Conservation (phyloP, 2,888 invertebrate genomes). For the Eretmocerus hayati region DNA sequence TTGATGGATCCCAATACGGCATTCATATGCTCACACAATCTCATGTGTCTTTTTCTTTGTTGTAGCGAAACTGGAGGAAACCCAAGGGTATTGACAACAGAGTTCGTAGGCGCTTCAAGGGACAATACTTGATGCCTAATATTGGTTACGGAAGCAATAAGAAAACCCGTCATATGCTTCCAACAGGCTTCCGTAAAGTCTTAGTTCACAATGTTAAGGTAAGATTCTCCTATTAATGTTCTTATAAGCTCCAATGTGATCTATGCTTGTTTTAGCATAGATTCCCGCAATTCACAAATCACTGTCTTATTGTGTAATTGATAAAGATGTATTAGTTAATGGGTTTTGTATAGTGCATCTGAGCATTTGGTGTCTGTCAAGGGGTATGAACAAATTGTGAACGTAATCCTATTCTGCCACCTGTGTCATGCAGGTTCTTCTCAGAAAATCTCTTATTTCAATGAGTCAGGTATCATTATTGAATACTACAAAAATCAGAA, state of each 20-base stretch:
- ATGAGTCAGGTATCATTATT: too few relatives aligned
- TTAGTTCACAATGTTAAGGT: conserved; percentile 80
- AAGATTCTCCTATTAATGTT: conserved; percentile 30
- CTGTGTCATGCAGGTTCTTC: too few relatives aligned
- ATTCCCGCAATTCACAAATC: not conserved
- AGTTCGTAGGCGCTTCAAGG: conserved; percentile 98
- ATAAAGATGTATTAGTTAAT: not conserved
- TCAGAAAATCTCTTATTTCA: too few relatives aligned
- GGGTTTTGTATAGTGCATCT: too few relatives aligned
- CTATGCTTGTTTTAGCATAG: not conserved
- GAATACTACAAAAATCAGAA: too few relatives aligned
- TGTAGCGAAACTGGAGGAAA: conserved; percentile 91
- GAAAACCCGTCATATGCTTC: conserved; percentile 93
- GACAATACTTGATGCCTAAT: conserved; percentile 97
- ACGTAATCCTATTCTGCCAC: too few relatives aligned
- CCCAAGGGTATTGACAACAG: conserved; percentile 99
- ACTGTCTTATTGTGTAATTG: not conserved
- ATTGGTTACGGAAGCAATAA: conserved; percentile 98
- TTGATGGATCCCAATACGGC: not conserved
- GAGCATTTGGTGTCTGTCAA: too few relatives aligned
- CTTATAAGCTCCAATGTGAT: not conserved
- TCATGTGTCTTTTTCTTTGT: not conserved
- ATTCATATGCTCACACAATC: too few relatives aligned
- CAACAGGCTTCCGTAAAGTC: conserved; percentile 96
- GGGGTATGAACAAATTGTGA: too few relatives aligned